phyloP scores from a whole-genome alignment of 2,888 invertebrate species.

The Pharmacophagus antenor region DNA sequence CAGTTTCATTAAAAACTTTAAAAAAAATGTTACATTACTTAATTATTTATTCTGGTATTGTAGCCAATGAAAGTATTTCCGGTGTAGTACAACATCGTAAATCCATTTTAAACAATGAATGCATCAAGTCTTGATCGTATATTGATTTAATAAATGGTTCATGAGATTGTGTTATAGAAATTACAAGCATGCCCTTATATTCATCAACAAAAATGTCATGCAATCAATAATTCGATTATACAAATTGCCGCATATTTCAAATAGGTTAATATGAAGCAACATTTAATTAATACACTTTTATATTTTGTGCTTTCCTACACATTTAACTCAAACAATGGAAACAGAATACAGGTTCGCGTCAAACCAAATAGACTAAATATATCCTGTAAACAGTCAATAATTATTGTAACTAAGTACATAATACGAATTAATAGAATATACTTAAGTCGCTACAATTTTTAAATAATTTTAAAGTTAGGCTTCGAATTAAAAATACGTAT shows the following conservation, averaged over 20 bases:
- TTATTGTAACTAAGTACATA: slow-evolving; percentile 10
- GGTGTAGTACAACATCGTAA: slow-evolving; percentile 5
- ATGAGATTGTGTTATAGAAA: not conserved
- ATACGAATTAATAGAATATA: not conserved
- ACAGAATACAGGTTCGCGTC: slow-evolving; percentile 27
- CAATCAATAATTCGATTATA: not conserved
- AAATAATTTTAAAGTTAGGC: not conserved
- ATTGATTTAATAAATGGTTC: slow-evolving; percentile 1
- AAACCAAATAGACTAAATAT: slow-evolving; percentile 32
- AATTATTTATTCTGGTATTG: not conserved
- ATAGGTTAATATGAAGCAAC: too few species aligned
- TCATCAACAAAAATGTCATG: not conserved
- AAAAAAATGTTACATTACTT: not conserved
- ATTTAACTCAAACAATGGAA: slow-evolving; percentile 26
- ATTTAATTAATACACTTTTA: not conserved
- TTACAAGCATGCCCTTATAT: not conserved
- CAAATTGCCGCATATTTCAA: not conserved
- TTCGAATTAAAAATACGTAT: not conserved
- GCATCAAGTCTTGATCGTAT: not conserved
- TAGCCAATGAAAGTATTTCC: slow-evolving; percentile 10
- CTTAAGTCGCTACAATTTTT: not conserved
- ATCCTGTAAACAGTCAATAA: slow-evolving; percentile 32
- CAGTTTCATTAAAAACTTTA: slow-evolving; percentile 3
- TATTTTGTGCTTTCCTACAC: not conserved
- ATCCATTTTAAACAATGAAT: not conserved